Evolutionary conservation across 1,140 invertebrate genomes (phyloP), one percentile per base, ranked within the genome.

Genomic region (Pygmarrhopalites habei): DNA sequence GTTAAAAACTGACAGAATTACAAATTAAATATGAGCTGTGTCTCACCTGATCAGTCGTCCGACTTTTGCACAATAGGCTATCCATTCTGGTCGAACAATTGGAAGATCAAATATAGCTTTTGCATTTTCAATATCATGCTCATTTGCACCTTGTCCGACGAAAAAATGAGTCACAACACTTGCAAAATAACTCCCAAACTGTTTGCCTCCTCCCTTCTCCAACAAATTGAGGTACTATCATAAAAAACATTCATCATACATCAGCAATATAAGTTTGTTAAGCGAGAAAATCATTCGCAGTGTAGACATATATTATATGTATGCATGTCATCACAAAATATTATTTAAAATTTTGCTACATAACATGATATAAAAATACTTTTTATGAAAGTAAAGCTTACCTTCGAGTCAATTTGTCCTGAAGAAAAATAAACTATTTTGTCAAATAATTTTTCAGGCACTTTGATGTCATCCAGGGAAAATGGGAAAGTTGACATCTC

Each of bases 41-140:
- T 3, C 63, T 68, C 86, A 86, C 83, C 84, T 83, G 59, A 89
- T 73, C 62, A 83, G 75, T 72, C 80, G 82, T 56, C 79, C 80
- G 73, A 83, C 84, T 73, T 82, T 82, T 14, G 79, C 78, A 58
- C 87, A 91, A 61, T 86, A 81, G 23, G 84, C 72, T 62, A 95
- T 85, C 92, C 91, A 95, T 69, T 85, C 82, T 73, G 87, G 84
- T 43, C 83, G 86, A 43, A 93, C 87, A 19, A 68, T 58, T 58
- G 90, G 89, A 49, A 92, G 85, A 74, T 95, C 90, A 79, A 92
- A 95, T 1, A 95, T 78, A 72, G 95, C 91, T 75, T 86, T 86
- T 14, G 90, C 91, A 76, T 90, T 90, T 60, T 81, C 83, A 53
- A 92, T 80, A 76, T 88, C 87, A 74, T 82, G 85, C 74, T 91